phyloP scores from a whole-genome alignment of 2,113 vertebrate genomes.

The Perca fluviatilis region DNA sequence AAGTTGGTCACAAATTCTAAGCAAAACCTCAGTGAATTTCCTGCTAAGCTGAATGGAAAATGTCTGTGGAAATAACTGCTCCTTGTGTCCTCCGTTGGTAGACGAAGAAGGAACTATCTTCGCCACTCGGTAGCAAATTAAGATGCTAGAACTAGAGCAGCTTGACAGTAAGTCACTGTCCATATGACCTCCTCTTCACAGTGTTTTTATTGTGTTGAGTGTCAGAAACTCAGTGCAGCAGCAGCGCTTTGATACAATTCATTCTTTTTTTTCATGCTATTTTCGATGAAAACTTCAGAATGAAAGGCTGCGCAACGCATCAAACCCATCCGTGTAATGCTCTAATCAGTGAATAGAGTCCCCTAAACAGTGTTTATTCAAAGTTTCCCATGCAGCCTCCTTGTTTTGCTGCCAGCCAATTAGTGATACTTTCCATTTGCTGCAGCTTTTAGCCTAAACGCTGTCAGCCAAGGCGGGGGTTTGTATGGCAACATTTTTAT shows the following conservation, averaged over 20 bases:
- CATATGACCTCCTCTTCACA: constrained; percentile 10
- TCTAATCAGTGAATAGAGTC: constrained; percentile 2
- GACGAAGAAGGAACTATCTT: constrained; percentile 15
- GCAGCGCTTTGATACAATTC: neutral
- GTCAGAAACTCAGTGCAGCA: constrained; percentile 5
- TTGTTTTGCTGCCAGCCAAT: constrained; percentile 46
- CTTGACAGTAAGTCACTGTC: constrained; percentile 43
- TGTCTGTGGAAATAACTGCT: constrained; percentile 36
- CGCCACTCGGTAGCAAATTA: neutral
- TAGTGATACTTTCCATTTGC: constrained; percentile 69
- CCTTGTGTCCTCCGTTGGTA: constrained; percentile 1
- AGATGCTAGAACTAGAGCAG: constrained; percentile 11
- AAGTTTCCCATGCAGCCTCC: constrained; percentile 44
- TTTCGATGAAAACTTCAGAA: neutral
- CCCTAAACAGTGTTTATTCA: constrained; percentile 36
- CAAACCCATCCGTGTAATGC: neutral
- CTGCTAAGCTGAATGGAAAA: constrained; percentile 29
- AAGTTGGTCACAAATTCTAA: constrained; percentile 14
- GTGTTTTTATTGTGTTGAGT: constrained; percentile 20
- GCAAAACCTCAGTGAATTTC: constrained; percentile 19
- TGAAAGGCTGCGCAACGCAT: neutral
- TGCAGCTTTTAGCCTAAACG: constrained; percentile 29
- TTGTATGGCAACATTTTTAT: constrained; percentile 36
- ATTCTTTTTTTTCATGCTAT: neutral
- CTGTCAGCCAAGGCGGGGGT: constrained; percentile 51